A percentile compares a stretch with the other conserved stretches of the same genome.
phyloP scores from a whole-genome alignment of 2,113 vertebrate genomes.

The Thomomys bottae region DNA sequence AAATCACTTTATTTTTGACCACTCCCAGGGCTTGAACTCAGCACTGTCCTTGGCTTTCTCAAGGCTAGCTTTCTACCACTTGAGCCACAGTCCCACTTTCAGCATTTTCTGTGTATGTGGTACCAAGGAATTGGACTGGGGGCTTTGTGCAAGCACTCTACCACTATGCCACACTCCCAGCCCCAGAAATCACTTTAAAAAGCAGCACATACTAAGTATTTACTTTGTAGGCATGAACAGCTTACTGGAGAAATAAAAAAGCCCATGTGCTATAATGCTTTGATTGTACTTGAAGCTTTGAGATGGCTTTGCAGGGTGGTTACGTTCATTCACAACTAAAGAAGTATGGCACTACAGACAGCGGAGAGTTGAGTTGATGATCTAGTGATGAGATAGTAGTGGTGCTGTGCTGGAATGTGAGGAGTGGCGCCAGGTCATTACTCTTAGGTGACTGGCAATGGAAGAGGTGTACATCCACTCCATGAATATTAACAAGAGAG shows the following conservation, averaged over 20 bases:
- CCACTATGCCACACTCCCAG: too few relatives aligned
- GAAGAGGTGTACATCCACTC: neutral
- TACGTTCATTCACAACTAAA: neutral
- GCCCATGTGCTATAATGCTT: neutral
- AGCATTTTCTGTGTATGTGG: too few relatives aligned
- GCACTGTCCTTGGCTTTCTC: too few relatives aligned
- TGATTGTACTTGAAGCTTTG: neutral
- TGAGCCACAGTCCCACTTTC: too few relatives aligned
- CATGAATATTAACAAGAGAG: neutral
- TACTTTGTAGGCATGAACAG: neutral
- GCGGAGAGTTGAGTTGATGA: neutral
- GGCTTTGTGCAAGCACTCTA: too few relatives aligned
- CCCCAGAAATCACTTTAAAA: neutral
- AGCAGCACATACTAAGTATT: neutral
- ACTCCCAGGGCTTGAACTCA: too few relatives aligned
- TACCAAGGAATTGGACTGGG: too few relatives aligned
- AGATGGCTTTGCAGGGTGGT: neutral
- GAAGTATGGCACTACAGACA: neutral
- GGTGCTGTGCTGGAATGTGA: too few relatives aligned
- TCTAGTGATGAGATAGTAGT: too few relatives aligned
- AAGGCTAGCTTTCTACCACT: too few relatives aligned
- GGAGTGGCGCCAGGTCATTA: neutral
- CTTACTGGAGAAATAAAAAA: neutral
- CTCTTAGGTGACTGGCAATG: neutral
- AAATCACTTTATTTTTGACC: too few relatives aligned